These are phyloP conservation scores for Grantiella picta DNA, from an alignment of 2,113 vertebrate genomes.

Conservation along the genomic window DNA sequence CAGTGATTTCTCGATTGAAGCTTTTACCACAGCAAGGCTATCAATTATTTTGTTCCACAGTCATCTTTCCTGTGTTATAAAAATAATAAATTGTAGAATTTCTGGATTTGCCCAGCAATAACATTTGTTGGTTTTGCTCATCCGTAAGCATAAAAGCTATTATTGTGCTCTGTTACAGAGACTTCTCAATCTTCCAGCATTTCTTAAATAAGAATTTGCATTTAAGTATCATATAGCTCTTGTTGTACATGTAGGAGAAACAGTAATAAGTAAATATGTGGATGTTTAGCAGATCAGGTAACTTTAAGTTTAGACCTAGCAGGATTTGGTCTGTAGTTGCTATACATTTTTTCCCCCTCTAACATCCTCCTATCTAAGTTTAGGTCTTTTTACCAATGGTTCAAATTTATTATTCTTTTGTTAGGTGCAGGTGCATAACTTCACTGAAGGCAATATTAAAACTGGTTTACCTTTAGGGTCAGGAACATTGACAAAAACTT, in stretches of 20 bases:
- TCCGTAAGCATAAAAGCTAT: background rate
- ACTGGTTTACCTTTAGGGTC: conserved; percentile 80
- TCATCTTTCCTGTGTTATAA: background rate
- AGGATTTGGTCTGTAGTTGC: background rate
- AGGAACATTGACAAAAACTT: conserved; percentile 88
- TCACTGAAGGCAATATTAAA: background rate
- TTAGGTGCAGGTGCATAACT: background rate
- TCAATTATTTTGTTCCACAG: background rate
- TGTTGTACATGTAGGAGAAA: background rate
- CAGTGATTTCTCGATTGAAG: background rate
- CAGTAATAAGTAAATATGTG: background rate
- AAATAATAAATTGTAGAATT: background rate
- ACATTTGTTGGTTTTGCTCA: background rate
- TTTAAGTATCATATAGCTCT: background rate
- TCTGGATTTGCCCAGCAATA: background rate
- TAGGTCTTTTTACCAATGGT: background rate
- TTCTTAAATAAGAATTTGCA: background rate
- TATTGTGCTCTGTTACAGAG: background rate
- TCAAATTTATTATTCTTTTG: background rate
- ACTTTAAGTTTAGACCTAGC: background rate
- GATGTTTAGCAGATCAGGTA: background rate
- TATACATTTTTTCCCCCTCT: background rate
- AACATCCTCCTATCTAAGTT: background rate
- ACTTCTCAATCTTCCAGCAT: background rate
- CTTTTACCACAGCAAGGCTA: background rate